phyloP scores from a whole-genome alignment of 2,113 vertebrate species.

The Tamias sibiricus region DNA sequence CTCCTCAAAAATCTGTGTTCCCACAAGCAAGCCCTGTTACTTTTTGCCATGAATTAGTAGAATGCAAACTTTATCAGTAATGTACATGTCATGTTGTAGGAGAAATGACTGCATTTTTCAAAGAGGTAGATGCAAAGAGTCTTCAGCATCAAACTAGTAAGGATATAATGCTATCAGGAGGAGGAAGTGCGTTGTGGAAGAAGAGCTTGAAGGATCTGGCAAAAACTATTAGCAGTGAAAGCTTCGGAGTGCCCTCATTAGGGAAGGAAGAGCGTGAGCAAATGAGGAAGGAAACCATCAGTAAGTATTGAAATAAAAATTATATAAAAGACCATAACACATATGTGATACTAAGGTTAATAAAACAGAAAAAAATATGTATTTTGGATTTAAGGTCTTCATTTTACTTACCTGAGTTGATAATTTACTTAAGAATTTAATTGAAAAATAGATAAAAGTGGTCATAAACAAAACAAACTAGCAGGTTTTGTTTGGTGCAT shows the following conservation, averaged over 20 bases:
- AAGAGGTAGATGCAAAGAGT: neutral
- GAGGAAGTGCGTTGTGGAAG: constrained; percentile 37
- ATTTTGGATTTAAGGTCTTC: neutral
- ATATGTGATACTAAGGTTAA: neutral
- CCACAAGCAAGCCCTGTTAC: neutral
- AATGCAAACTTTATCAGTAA: neutral
- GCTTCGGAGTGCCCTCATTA: too few species aligned
- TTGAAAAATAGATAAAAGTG: neutral
- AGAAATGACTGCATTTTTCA: neutral
- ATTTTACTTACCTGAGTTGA: neutral
- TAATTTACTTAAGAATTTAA: neutral
- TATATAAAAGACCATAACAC: neutral
- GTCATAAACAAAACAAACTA: neutral
- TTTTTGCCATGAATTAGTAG: neutral
- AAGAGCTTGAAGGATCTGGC: neutral
- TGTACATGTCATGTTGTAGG: neutral
- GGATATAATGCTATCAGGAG: neutral
- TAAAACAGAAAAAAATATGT: neutral
- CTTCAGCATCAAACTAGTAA: neutral
- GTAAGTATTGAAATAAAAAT: constrained; percentile 21
- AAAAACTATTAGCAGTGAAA: neutral
- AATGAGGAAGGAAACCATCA: neutral
- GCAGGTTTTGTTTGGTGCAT: neutral
- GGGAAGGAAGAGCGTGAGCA: neutral
- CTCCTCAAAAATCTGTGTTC: neutral